These are phyloP conservation scores for Mionectes macconnelli DNA, from an alignment of 2,113 vertebrate species.

Conservation along the genomic window DNA sequence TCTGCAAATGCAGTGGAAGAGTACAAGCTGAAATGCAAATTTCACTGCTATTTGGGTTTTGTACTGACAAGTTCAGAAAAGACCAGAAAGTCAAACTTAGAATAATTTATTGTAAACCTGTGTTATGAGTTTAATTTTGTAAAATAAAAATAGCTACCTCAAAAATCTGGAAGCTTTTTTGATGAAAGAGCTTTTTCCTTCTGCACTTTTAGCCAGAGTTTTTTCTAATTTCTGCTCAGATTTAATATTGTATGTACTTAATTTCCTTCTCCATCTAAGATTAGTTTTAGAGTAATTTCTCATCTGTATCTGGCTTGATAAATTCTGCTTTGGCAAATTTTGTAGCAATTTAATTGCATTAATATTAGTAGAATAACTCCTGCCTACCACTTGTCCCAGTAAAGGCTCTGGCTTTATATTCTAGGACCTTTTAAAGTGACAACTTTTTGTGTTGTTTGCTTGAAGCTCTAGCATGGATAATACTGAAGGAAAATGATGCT, in stretches of 20 bases:
- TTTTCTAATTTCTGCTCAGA: background rate
- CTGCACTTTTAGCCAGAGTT: background rate
- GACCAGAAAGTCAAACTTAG: background rate
- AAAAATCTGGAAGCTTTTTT: background rate
- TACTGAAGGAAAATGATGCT: background rate
- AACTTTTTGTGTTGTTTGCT: background rate
- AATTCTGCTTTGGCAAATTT: background rate
- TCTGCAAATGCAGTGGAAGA: background rate
- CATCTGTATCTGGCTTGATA: background rate
- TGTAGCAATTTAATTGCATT: background rate
- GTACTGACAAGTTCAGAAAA: background rate
- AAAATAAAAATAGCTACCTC: conserved; percentile 6
- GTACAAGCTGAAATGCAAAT: background rate
- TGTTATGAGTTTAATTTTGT: conserved; percentile 9
- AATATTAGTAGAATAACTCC: background rate
- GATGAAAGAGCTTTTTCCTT: background rate
- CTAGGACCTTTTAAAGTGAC: background rate
- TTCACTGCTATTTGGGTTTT: background rate
- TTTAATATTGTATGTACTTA: background rate
- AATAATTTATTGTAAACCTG: background rate
- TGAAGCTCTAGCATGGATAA: background rate
- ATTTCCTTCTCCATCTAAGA: background rate
- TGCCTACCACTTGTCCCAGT: background rate
- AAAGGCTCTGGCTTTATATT: background rate
- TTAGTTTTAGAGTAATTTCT: background rate